Evolutionary conservation across 1,140 invertebrate genomes (phyloP).

Genomic region (Dreissena polymorpha): DNA sequence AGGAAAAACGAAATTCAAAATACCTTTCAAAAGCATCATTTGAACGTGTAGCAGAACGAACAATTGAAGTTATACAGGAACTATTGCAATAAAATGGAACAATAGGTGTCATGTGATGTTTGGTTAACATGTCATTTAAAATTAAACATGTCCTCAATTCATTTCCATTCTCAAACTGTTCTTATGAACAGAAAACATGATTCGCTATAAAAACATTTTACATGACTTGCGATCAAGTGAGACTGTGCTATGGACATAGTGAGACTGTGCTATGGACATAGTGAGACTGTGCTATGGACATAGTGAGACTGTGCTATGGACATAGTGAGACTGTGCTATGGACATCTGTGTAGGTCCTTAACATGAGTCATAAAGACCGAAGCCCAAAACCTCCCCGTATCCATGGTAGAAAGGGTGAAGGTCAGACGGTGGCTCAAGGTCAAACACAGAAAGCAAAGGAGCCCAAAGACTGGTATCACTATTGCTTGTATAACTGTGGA

Average conservation of each 20-base stretch:
- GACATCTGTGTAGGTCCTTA: neutral
- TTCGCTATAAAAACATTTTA: neutral
- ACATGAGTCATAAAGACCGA: conserved; percentile 45
- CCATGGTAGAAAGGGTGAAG: conserved; percentile 41
- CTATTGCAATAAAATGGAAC: neutral
- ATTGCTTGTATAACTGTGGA: conserved; percentile 55
- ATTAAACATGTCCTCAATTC: neutral
- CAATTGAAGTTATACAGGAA: neutral
- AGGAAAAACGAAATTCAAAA: too few species aligned
- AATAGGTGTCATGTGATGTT: neutral
- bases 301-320: too few species aligned
- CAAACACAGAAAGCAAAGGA: conserved; percentile 38
- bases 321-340: neutral
- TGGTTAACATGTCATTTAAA: neutral
- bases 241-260: neutral
- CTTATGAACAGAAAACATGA: neutral
- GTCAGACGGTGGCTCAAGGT: neutral
- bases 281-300: too few species aligned
- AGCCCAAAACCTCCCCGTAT: conserved; percentile 41
- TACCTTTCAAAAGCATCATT: too few species aligned
- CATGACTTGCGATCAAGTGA: neutral
- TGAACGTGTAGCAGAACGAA: too few species aligned
- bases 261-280: too few species aligned
- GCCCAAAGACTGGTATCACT: conserved; percentile 55
- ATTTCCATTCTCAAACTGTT: neutral